Percentiles rank a stretch among this genome's conserved stretches.
Conservation (phyloP, 2,113 vertebrate species). For the Fukomys damarensis region DNA sequence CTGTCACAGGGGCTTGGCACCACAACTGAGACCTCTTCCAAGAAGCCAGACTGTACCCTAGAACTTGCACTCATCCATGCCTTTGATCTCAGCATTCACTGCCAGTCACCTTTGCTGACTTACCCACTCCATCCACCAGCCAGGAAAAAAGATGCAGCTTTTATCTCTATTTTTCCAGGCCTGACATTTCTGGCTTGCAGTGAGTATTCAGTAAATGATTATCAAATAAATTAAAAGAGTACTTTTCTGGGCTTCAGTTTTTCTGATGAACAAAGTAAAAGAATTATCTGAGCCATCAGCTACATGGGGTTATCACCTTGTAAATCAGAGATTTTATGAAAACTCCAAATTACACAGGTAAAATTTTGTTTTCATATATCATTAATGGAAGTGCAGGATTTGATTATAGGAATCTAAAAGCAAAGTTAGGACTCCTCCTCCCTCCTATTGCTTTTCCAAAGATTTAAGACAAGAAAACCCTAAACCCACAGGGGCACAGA, state of each 20-base stretch:
- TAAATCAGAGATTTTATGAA: background rate
- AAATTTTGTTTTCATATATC: slow-evolving; percentile 12
- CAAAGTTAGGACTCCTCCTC: background rate
- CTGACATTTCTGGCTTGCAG: background rate
- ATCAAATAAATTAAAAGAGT: slow-evolving; percentile 28
- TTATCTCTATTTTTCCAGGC: slow-evolving; percentile 32
- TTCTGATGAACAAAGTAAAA: background rate
- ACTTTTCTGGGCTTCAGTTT: slow-evolving; percentile 38
- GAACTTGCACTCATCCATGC: background rate
- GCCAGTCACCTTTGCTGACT: background rate
- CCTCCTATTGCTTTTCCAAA: background rate
- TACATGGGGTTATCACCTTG: slow-evolving; percentile 17
- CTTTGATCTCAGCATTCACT: background rate
- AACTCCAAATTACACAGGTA: slow-evolving; percentile 29
- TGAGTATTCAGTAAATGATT: slow-evolving; percentile 1
- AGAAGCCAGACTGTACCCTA: background rate
- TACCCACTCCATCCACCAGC: background rate
- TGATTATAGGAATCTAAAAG: slow-evolving; percentile 40
- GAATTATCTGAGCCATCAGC: slow-evolving; percentile 32
- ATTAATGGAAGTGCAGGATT: slow-evolving; percentile 39
- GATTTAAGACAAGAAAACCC: slow-evolving; percentile 24
- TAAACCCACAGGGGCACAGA: background rate
- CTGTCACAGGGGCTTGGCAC: background rate
- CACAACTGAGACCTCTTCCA: background rate
- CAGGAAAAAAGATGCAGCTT: background rate